A percentile compares a stretch with the other conserved stretches of the same genome.
These are phyloP conservation scores for Harpalus rufipes DNA, from an alignment of 2,888 invertebrate species.

Conservation along the genomic window DNA sequence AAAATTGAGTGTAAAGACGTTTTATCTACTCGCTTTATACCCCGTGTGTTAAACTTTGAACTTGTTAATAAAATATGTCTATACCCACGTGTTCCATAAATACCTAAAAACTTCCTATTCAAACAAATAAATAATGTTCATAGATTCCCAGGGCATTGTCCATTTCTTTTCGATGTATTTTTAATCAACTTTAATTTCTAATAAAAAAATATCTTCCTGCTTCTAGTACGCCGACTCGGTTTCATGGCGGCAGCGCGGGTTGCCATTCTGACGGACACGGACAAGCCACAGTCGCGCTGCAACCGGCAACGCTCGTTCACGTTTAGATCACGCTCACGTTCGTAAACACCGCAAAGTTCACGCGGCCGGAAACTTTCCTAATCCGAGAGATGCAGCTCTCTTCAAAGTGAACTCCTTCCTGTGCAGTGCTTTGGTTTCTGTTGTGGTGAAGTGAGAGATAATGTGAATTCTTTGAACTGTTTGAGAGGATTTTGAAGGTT, in stretches of 20 bases:
- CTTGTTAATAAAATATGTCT: too few species aligned
- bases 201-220: slow-evolving; percentile 8
- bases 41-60: too few species aligned
- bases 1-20: too few species aligned
- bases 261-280: slow-evolving; percentile 6
- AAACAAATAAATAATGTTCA: not conserved
- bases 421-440: slow-evolving; percentile 15
- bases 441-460: slow-evolving; percentile 18
- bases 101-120: too few species aligned
- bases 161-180: not conserved
- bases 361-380: slow-evolving; percentile 1
- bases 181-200: not conserved
- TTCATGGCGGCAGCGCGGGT: slow-evolving; percentile 19
- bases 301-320: slow-evolving; percentile 14
- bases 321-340: not conserved
- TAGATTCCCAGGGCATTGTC: not conserved
- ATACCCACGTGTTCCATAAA: too few species aligned
- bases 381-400: slow-evolving; percentile 3
- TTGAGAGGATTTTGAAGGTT: slow-evolving; percentile 22
- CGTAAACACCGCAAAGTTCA: not conserved
- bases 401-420: slow-evolving; percentile 25
- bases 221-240: slow-evolving; percentile 39
- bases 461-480: slow-evolving; percentile 33
- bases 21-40: too few species aligned
- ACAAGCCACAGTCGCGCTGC: slow-evolving; percentile 31